A percentile compares a stretch with the other conserved stretches of the same genome.
Conservation (phyloP, 1,140 invertebrate species). For the Polyergus mexicanus region DNA sequence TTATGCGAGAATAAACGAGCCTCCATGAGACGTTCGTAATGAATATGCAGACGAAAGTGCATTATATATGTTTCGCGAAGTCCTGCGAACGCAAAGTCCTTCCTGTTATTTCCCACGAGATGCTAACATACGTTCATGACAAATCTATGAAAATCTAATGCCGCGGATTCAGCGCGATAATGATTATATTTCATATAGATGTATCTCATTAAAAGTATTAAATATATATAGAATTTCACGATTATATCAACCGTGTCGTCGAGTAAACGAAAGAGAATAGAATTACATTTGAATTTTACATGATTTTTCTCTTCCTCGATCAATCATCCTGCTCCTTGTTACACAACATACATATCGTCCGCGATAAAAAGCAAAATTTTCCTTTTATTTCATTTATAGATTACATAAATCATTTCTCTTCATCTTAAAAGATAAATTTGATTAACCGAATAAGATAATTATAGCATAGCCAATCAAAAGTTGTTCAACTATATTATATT, state of each 20-base stretch:
- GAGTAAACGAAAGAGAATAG: slow-evolving; percentile 19
- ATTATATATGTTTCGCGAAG: slow-evolving; percentile 12
- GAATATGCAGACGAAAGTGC: slow-evolving; percentile 52
- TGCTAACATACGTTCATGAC: slow-evolving; percentile 15
- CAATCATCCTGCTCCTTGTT: slow-evolving; percentile 8
- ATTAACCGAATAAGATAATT: background rate
- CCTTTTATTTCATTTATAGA: background rate
- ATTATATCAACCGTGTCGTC: background rate
- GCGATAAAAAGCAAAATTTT: slow-evolving; percentile 14
- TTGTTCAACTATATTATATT: background rate
- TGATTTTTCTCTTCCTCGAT: slow-evolving; percentile 29
- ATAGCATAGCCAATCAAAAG: background rate
- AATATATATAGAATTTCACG: background rate
- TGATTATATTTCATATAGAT: background rate
- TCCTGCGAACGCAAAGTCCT: background rate
- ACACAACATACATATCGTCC: background rate
- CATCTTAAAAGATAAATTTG: background rate
- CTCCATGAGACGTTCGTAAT: slow-evolving; percentile 52
- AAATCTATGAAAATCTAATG: slow-evolving; percentile 24
- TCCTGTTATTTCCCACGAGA: slow-evolving; percentile 8
- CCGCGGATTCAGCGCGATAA: background rate
- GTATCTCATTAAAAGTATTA: slow-evolving; percentile 27
- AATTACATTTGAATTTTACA: slow-evolving; percentile 27
- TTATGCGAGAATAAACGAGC: slow-evolving; percentile 71
- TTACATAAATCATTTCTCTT: background rate